phyloP scores from a whole-genome alignment of 2,113 vertebrate species.

The Conger conger region DNA sequence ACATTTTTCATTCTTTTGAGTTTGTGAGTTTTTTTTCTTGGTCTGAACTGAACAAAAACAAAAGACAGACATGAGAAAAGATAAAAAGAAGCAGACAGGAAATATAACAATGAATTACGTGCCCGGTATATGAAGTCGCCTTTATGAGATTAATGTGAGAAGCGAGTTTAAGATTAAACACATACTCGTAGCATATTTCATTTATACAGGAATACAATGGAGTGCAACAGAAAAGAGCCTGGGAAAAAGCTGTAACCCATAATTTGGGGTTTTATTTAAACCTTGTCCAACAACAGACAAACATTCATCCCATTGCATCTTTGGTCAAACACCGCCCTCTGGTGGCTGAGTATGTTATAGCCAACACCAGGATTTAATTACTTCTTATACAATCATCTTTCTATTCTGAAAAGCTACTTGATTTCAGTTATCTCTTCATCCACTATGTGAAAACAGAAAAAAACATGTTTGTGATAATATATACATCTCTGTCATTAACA shows the following conservation, averaged over 20 bases:
- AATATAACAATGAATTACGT: background rate
- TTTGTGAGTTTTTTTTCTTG: background rate
- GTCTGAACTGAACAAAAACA: background rate
- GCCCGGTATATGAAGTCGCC: background rate
- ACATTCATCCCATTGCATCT: background rate
- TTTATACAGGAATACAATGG: background rate
- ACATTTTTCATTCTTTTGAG: background rate
- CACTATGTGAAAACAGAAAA: background rate
- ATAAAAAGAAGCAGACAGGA: background rate
- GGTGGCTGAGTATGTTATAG: background rate
- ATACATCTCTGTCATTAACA: background rate
- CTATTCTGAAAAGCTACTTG: too few species aligned
- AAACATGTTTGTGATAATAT: background rate
- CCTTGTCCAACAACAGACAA: background rate
- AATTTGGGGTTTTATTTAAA: conserved; percentile 2
- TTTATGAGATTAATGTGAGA: conserved; percentile 1
- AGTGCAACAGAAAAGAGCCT: background rate
- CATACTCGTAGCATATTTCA: background rate
- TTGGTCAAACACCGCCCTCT: background rate
- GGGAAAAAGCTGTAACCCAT: background rate
- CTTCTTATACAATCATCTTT: too few species aligned
- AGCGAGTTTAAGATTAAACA: background rate
- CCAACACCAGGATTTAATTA: background rate
- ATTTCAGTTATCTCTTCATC: too few species aligned
- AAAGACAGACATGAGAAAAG: background rate